Evolutionary conservation across 2,888 invertebrate genomes (phyloP).

Genomic region (Heliothis peltigera): DNA sequence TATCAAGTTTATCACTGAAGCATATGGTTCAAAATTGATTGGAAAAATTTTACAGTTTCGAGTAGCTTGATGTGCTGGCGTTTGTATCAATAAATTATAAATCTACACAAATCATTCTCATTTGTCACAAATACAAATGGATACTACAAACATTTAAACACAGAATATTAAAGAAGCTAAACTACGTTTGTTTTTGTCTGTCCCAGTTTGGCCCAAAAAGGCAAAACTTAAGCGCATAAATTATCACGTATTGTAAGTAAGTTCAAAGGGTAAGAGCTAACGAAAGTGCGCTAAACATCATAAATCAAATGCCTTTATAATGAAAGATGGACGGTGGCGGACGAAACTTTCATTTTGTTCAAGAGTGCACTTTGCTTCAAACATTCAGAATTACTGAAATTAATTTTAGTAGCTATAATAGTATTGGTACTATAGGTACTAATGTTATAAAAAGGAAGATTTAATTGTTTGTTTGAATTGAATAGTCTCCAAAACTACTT

Average conservation of each 20-base stretch:
- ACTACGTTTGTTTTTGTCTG: slow-evolving; percentile 28
- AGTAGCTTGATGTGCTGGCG: no score
- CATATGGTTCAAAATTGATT: no score
- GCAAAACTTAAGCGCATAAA: slow-evolving; percentile 46
- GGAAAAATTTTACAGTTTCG: no score
- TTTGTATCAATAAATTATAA: no score
- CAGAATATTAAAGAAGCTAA: slow-evolving; percentile 14
- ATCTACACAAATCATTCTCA: no score
- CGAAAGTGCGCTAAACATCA: slow-evolving; percentile 76
- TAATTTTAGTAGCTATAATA: no score
- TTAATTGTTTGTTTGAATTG: no score
- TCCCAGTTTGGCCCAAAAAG: slow-evolving; percentile 37
- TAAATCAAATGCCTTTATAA: slow-evolving; percentile 84
- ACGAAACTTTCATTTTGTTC: slow-evolving; percentile 85
- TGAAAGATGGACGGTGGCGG: slow-evolving; percentile 80
- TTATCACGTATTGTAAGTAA: slow-evolving; percentile 60
- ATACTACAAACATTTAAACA: slow-evolving; percentile 5
- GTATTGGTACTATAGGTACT: no score
- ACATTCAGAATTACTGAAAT: slow-evolving; percentile 68
- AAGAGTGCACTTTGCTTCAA: slow-evolving; percentile 80
- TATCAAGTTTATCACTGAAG: no score
- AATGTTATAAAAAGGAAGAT: no score
- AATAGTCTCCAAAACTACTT: no score
- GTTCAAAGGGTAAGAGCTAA: slow-evolving; percentile 78
- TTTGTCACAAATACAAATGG: background rate